Evolutionary conservation across 1,140 invertebrate species (phyloP).

Genomic region (Oryctes rhinoceros): DNA sequence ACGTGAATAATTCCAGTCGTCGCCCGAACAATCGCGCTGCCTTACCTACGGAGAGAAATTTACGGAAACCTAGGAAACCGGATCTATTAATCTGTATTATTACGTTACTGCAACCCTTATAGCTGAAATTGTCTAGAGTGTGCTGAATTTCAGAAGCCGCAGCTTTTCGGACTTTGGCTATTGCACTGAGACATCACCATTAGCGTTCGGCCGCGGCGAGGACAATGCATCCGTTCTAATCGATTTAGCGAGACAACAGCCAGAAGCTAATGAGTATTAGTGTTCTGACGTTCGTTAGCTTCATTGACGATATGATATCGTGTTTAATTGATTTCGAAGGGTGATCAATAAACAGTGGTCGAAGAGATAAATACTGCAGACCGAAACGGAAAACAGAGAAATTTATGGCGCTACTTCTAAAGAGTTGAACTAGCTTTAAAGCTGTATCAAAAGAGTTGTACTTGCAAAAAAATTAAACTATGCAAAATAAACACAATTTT

Average conservation of each 20-base stretch:
- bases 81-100: conserved; percentile 27
- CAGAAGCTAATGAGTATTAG: not conserved
- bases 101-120: not conserved
- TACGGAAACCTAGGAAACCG: not conserved
- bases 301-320: not conserved
- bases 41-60: not conserved
- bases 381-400: too few relatives aligned
- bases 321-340: not conserved
- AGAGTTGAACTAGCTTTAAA: too few relatives aligned
- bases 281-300: not conserved
- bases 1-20: not conserved
- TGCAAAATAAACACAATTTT: too few relatives aligned
- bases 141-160: not conserved
- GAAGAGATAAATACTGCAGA: too few relatives aligned
- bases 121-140: not conserved
- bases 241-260: not conserved
- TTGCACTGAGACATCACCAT: not conserved
- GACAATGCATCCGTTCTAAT: not conserved
- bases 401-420: too few relatives aligned
- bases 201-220: not conserved
- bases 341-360: not conserved
- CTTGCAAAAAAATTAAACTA: too few relatives aligned
- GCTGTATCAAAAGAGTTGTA: too few relatives aligned
- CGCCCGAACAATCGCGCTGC: not conserved
- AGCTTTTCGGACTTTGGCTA: not conserved